Conservation (phyloP, 2,113 vertebrate genomes). For the Turdus rufiventris region DNA sequence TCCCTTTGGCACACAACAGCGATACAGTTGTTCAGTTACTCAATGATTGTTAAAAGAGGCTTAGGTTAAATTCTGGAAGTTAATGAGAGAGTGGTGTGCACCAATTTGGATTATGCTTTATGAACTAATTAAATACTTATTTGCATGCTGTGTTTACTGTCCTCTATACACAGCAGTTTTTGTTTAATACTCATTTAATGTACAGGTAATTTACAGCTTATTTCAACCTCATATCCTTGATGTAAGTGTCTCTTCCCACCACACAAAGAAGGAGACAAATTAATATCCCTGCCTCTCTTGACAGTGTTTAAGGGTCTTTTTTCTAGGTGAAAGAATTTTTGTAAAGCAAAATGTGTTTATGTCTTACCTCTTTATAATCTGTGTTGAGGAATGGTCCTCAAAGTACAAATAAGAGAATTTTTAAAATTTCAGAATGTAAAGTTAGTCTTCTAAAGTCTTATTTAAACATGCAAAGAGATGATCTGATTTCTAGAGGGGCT, state of each 20-base stretch:
- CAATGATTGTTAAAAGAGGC: slow-evolving; percentile 27
- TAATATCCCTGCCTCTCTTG: not conserved
- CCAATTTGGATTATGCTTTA: slow-evolving; percentile 33
- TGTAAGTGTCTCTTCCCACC: not conserved
- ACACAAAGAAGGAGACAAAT: not conserved
- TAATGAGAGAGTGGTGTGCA: slow-evolving; percentile 2
- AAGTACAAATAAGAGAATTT: not conserved
- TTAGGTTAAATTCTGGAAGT: slow-evolving; percentile 35
- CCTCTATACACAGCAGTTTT: not conserved
- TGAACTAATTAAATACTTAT: slow-evolving; percentile 54
- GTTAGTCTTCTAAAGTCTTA: not conserved
- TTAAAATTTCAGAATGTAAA: not conserved
- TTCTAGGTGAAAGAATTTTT: not conserved
- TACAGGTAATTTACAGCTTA: slow-evolving; percentile 5
- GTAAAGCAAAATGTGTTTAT: not conserved
- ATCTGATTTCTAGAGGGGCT: not conserved
- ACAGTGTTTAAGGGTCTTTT: not conserved
- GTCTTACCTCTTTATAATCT: not conserved
- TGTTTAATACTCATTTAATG: not conserved
- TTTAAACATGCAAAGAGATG: not conserved
- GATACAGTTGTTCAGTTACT: slow-evolving; percentile 12
- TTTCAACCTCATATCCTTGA: not conserved
- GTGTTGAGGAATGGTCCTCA: not conserved
- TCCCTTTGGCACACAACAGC: not conserved
- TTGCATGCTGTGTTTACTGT: slow-evolving; percentile 34